Evolutionary conservation across 2,888 invertebrate species (phyloP).

Genomic region (Ceramica pisi): DNA sequence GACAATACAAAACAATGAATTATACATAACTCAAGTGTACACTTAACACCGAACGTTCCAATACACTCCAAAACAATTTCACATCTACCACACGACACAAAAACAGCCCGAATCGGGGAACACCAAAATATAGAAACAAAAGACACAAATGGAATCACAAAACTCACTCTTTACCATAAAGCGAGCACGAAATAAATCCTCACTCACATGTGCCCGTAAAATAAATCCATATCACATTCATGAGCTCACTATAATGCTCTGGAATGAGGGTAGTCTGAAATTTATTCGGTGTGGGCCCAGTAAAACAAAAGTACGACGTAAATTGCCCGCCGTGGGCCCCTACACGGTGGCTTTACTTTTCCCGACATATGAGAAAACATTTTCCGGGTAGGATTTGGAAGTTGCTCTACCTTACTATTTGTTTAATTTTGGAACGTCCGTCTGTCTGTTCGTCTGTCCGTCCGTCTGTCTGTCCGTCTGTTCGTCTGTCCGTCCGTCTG

Average conservation of each 20-base stretch:
- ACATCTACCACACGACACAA: background rate
- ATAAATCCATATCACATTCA: constrained; percentile 61
- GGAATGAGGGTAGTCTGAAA: constrained; percentile 76
- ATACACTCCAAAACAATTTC: background rate
- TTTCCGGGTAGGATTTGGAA: constrained; percentile 75
- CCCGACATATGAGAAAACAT: constrained; percentile 89
- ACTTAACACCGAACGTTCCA: background rate
- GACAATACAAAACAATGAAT: no score
- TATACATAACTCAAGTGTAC: no score
- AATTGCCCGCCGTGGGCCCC: constrained; percentile 81
- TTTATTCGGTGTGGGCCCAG: constrained; percentile 81
- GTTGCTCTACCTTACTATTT: constrained; percentile 77
- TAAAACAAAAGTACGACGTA: constrained; percentile 89
- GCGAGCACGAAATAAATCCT: constrained; percentile 53
- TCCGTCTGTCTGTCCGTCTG: no score
- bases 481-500: no score
- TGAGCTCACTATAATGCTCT: constrained; percentile 71
- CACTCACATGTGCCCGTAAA: constrained; percentile 58
- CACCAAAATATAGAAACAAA: constrained; percentile 18
- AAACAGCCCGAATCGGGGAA: background rate
- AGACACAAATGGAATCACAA: constrained; percentile 34
- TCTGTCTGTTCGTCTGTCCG: no score
- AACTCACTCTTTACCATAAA: constrained; percentile 38
- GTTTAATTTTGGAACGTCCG: constrained; percentile 5
- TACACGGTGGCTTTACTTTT: constrained; percentile 86